phyloP scores from a whole-genome alignment of 2,888 invertebrate genomes.

The Nysson spinosus region DNA sequence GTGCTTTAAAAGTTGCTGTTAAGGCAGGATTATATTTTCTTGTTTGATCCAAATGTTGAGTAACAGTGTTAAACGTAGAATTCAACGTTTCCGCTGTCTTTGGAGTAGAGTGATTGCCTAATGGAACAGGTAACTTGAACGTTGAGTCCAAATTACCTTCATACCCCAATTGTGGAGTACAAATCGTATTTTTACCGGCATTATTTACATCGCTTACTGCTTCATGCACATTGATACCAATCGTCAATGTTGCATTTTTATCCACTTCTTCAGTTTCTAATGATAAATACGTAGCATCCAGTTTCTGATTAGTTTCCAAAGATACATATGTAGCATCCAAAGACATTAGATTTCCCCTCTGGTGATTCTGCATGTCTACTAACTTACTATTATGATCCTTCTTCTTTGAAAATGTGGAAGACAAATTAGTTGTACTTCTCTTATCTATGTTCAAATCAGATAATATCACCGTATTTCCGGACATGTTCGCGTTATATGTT shows the following conservation, averaged over 20 bases:
- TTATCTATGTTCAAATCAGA: constrained; percentile 9
- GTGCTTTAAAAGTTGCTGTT: constrained; percentile 40
- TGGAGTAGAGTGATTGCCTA: constrained; percentile 36
- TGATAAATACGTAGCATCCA: constrained; percentile 15
- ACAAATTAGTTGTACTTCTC: constrained; percentile 18
- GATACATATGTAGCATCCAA: constrained; percentile 30
- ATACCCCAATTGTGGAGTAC: no score
- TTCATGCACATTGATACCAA: not conserved
- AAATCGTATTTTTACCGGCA: not conserved
- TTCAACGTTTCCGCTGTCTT: constrained; percentile 18
- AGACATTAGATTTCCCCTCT: constrained; percentile 2
- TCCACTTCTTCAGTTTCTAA: not conserved
- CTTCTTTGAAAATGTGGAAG: constrained; percentile 48
- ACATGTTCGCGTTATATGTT: constrained; percentile 22
- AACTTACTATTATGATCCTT: constrained; percentile 22
- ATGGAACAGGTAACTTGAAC: constrained; percentile 33
- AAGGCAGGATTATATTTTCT: constrained; percentile 4
- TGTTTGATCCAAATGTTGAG: constrained; percentile 20
- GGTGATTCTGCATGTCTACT: constrained; percentile 22
- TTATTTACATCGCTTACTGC: not conserved
- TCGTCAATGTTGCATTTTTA: not conserved
- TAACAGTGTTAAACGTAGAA: constrained; percentile 15
- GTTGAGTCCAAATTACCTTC: constrained; percentile 48
- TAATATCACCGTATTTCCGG: not conserved
- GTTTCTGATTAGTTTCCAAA: not conserved